Base-by-base conservation (phyloP, 1,140 invertebrate species). In the Pissodes strobi region DNA sequence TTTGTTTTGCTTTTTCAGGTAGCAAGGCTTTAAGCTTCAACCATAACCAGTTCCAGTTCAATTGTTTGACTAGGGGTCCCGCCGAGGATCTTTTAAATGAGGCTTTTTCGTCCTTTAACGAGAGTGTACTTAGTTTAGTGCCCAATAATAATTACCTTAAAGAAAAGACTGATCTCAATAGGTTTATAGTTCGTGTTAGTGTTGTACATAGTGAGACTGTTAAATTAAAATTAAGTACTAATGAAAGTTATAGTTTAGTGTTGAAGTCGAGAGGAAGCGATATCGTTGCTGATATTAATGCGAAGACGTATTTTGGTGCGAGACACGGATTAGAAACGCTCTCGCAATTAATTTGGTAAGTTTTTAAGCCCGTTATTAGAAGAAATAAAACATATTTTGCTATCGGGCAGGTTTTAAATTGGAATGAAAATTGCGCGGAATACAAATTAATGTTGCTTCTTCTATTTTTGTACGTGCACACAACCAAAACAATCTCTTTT, bases 281-380 rank as follows among this genome's bases (percentile, higher is more conserved):
- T 12, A 79, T 1, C 56, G 90, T 85, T 3, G 87, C 84, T 0
- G 84, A 82, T 18, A 87, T 94, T 38, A 79, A 72, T 0, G 89
- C 87, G 0, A 83, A 82, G 8, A 89, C 86, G 0, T 92, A 87
- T 75, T 90, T 89, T 69, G 92, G 91, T 0, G 88, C 87, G 0
- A 82, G 91, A 0, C 90, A 93, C 67, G 92, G 86, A 0, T 77
- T 93, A 8, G 90, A 93, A 73, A 93, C 91, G 0, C 78, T 94
- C 0, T 85, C 85, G 4, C 92, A 93, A 72, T 76, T 94, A 34
- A 86, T 92, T 9, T 91, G 89, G 89, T 65, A 59, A 53, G 52
- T 63, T 25, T 39, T 22, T 25, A n/a, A 43, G 12, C 3, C 18
- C 3, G 3, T 5, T 43, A 27, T 27, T 5, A 27, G 9, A 27